phyloP scores from a whole-genome alignment of 2,113 vertebrate genomes.

The Gyps fulvus region DNA sequence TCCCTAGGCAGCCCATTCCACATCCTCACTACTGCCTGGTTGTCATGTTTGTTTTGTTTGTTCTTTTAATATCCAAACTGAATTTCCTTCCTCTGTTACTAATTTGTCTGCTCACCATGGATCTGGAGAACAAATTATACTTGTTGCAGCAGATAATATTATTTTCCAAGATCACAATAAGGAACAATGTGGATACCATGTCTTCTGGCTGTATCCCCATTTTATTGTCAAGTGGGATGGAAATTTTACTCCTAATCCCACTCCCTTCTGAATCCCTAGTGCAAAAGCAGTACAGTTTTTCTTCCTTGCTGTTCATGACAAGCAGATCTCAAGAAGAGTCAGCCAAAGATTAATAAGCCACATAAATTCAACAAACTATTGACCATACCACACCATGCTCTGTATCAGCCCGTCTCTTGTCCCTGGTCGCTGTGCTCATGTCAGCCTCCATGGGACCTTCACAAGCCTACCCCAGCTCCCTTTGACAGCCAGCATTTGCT shows the following conservation, averaged over 20 bases:
- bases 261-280: neutral
- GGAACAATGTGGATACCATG: neutral
- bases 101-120: neutral
- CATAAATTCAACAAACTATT: neutral
- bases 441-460: neutral
- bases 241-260: neutral
- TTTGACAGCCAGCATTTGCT: neutral
- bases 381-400: neutral
- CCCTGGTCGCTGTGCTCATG: neutral
- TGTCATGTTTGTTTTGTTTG: neutral
- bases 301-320: neutral
- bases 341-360: neutral
- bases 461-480: neutral
- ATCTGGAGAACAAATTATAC: conserved; percentile 47
- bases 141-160: neutral
- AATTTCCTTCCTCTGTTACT: conserved; percentile 60
- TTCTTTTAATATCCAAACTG: conserved; percentile 23
- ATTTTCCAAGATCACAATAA: neutral
- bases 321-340: neutral
- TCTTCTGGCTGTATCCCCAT: neutral
- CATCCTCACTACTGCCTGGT: neutral
- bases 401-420: neutral
- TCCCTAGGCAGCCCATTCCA: neutral
- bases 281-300: neutral
- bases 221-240: neutral